Evolutionary conservation across 1,140 invertebrate genomes (phyloP).

Genomic region (Kradibia gibbosae): DNA sequence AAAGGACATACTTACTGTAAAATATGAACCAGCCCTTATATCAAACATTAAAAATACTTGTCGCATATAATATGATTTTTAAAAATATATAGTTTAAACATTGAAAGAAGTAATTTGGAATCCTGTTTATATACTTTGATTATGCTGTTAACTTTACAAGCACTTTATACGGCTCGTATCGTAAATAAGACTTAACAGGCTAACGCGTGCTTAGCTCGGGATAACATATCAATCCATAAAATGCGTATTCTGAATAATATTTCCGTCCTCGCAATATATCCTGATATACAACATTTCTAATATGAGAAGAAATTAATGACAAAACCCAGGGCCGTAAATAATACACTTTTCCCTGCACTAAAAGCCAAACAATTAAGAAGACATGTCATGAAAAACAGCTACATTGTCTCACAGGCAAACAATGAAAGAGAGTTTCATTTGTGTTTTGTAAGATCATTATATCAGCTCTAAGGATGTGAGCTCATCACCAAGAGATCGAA

Average conservation of each 20-base stretch:
- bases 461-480: not conserved
- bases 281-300: not conserved
- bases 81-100: too few relatives aligned
- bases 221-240: not conserved
- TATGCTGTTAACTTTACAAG: not conserved
- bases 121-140: not conserved
- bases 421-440: not conserved
- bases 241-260: not conserved
- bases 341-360: too few relatives aligned
- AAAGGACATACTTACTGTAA: too few relatives aligned
- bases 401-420: not conserved
- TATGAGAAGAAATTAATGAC: not conserved
- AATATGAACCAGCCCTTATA: too few relatives aligned
- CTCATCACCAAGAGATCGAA: too few relatives aligned
- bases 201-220: not conserved
- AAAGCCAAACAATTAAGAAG: not conserved
- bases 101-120: not conserved
- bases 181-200: not conserved
- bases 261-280: not conserved
- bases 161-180: not conserved
- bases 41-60: too few relatives aligned
- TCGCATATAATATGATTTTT: too few relatives aligned
- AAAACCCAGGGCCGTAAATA: too few relatives aligned
- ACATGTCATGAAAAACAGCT: not conserved
- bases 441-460: not conserved